Base-by-base conservation (phyloP, 2,888 invertebrate genomes). In the Lycophotia porphyrea region DNA sequence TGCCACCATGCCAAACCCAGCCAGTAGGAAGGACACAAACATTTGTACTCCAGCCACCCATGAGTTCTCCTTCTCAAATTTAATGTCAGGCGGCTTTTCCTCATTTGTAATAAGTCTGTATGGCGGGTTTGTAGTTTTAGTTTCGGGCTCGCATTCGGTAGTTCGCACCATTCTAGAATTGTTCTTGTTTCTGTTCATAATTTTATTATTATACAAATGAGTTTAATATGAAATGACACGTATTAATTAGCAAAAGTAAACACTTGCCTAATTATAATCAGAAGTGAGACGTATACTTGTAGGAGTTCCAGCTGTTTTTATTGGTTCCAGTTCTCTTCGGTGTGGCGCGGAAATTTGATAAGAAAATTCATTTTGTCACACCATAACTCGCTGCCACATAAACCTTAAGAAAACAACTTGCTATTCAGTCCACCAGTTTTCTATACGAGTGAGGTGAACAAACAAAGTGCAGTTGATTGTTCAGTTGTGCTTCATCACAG, bases 1-100 rank as follows among this genome's bases (percentile, higher is more conserved):
- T 24, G 98, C 98, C 4, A 99, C 99, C 98, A 98, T 99, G 74
- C 99, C 99, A 91, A 98, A 98, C 27, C 99, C 99, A 76, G 99
- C 99, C 77, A 99, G 97, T 75, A 98, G 94, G 94, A 98, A 99
- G 15, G 99, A 99, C 86, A 98, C 97, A 91, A 98, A 98, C 96
- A 99, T 98, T 96, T 99, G 98, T 67, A 98, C 97, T 58, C 97
- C 97, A 75, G 98, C 98, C 61, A 97, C 97, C 97, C 97, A 97
- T 71, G 97, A 96, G 92, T 96, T 97, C 93, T 97, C 97, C 89
- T 96, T 96, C 85, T 88, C 93, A 92, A 92, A 89, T 89, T 93
- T 93, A 78, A 94, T 92, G 87, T 95, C 95, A 18, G 96, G 95
- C 7, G 96, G 95, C 86, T 95, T 96, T 65, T 91, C 91, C 84